A percentile compares a stretch with the other conserved stretches of the same genome.
These are phyloP conservation scores for Paragorgia papillata DNA, from an alignment of 92 coral and sea anemone species.

Conservation along the genomic window DNA sequence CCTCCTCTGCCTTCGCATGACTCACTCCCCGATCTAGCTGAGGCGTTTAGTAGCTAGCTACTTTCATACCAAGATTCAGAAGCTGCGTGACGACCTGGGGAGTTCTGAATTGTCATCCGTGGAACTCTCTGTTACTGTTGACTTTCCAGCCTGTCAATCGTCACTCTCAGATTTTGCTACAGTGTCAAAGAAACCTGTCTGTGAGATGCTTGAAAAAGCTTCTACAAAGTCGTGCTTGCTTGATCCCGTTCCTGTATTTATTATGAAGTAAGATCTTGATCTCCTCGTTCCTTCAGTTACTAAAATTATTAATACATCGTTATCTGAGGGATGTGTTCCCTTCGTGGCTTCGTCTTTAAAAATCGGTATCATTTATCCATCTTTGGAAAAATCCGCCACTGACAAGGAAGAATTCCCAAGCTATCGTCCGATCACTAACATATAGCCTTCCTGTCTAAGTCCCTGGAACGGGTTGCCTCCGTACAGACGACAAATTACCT, in stretches of 20 bases:
- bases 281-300: conserved; percentile 41
- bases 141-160: neutral
- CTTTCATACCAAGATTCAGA: conserved; percentile 30
- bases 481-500: conserved; percentile 53
- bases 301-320: conserved; percentile 51
- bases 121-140: conserved; percentile 13
- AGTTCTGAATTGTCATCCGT: conserved; percentile 20
- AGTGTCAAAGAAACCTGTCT: conserved; percentile 24
- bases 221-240: conserved; percentile 59
- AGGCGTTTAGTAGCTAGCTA: conserved; percentile 34
- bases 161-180: conserved; percentile 24
- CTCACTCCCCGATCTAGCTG: conserved; percentile 46
- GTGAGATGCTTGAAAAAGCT: conserved; percentile 36
- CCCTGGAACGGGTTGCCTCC: conserved; percentile 58
- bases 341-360: conserved; percentile 8
- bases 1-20: conserved; percentile 39
- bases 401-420: conserved; percentile 50
- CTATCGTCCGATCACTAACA: conserved; percentile 61
- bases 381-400: conserved; percentile 27
- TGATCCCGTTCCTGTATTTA: conserved; percentile 56
- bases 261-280: conserved; percentile 38
- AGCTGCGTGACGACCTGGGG: conserved; percentile 36
- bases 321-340: conserved; percentile 55
- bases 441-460: conserved; percentile 56
- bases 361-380: conserved; percentile 40